Evolutionary conservation across 2,888 invertebrate genomes (phyloP).

Genomic region (Anthoptus insignis): DNA sequence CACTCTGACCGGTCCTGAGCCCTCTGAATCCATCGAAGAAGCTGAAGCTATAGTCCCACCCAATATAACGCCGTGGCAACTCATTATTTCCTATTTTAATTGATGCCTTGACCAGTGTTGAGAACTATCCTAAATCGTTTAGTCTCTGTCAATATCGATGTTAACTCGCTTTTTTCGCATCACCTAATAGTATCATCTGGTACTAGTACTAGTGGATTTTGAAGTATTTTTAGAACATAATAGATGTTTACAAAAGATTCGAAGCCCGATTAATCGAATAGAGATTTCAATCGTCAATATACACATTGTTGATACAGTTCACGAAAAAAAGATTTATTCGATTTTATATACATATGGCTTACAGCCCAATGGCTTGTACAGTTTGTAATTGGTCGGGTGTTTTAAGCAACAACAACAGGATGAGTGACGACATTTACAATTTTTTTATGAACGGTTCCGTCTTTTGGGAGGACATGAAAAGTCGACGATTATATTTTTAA

Average conservation of each 20-base stretch:
- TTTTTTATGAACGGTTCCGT: no score
- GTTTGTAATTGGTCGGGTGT: no score
- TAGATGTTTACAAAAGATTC: constrained; percentile 22
- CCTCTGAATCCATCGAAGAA: no score
- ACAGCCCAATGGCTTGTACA: no score
- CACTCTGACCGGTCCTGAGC: no score
- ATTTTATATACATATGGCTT: constrained; percentile 32
- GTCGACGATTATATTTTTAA: no score
- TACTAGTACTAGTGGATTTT: constrained; percentile 12
- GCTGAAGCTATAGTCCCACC: no score
- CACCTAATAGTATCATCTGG: constrained; percentile 17
- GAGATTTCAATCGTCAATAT: constrained; percentile 30
- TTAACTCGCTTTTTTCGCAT: constrained; percentile 19
- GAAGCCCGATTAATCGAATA: constrained; percentile 30
- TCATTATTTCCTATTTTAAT: constrained; percentile 49
- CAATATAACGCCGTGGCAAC: no score
- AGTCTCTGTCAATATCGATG: constrained; percentile 10
- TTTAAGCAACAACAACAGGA: no score
- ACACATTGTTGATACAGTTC: constrained; percentile 25
- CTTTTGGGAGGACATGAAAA: no score
- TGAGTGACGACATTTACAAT: no score
- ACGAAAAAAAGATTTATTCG: constrained; percentile 30
- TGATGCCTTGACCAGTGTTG: background rate
- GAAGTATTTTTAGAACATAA: constrained; percentile 23
- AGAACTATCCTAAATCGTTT: constrained; percentile 19